phyloP scores from a whole-genome alignment of 2,888 invertebrate species.

The Pecten maximus region DNA sequence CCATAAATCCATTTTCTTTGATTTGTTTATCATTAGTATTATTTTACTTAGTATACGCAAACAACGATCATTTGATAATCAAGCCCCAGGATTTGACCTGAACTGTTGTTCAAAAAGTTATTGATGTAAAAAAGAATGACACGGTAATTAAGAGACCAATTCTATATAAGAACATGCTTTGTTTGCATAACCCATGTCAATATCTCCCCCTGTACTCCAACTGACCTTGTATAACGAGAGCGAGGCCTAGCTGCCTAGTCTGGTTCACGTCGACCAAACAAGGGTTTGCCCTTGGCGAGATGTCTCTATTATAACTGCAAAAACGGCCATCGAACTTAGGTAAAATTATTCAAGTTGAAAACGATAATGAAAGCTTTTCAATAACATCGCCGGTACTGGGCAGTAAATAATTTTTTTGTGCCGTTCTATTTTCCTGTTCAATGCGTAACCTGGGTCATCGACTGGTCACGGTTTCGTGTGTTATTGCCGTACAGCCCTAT shows the following conservation, averaged over 20 bases:
- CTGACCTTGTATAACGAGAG: background rate
- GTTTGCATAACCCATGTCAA: conserved; percentile 51
- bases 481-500: background rate
- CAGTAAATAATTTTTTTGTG: conserved; percentile 41
- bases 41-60: background rate
- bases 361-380: conserved; percentile 6
- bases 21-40: background rate
- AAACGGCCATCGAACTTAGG: conserved; percentile 47
- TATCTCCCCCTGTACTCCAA: conserved; percentile 41
- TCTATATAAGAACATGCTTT: conserved; percentile 5
- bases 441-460: conserved; percentile 49
- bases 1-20: background rate
- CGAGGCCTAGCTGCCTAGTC: background rate
- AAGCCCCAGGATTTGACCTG: background rate
- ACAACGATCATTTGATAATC: background rate
- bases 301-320: background rate
- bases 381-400: background rate
- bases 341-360: conserved; percentile 45
- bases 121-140: background rate
- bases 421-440: conserved; percentile 36
- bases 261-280: background rate
- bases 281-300: background rate
- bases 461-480: conserved; percentile 52
- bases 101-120: background rate
- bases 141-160: background rate